These are phyloP conservation scores for Spatulosminthurus flaviceps DNA, from an alignment of 2,888 invertebrate genomes.

Conservation along the genomic window DNA sequence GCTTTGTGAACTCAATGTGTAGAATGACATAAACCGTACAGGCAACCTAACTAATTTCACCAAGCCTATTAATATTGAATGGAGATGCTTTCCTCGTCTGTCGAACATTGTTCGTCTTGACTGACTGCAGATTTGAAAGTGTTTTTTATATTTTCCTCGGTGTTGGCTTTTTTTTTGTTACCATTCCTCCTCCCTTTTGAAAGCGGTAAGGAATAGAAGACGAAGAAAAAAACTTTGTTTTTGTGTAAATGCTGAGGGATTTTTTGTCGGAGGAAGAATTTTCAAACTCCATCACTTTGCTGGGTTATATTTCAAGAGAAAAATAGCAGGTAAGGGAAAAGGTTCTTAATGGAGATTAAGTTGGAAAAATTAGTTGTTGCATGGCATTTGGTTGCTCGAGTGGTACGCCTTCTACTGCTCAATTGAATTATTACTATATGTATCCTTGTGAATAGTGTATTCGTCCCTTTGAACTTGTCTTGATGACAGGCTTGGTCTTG, in stretches of 20 bases:
- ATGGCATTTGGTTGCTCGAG: background rate
- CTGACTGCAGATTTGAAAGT: background rate
- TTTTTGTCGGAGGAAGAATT: background rate
- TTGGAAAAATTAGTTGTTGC: constrained; percentile 13
- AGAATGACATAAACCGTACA: constrained; percentile 21
- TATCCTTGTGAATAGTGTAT: no score
- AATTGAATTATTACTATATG: background rate
- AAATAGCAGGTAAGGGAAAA: constrained; percentile 7
- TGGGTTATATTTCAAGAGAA: background rate
- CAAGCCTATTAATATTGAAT: constrained; percentile 11
- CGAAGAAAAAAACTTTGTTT: background rate
- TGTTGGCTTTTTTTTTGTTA: background rate
- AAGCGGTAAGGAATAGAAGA: no score
- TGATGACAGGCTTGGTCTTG: no score
- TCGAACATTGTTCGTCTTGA: background rate
- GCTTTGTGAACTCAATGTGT: background rate
- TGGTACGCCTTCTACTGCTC: background rate
- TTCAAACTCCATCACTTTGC: background rate
- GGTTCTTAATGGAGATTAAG: constrained; percentile 3
- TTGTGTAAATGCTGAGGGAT: background rate
- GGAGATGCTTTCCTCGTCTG: background rate
- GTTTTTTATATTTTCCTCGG: background rate
- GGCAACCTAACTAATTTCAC: background rate
- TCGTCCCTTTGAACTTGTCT: background rate
- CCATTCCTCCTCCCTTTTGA: no score